These are phyloP conservation scores for Acanthosepion pharaonis DNA, from an alignment of 2,888 invertebrate genomes.

Conservation along the genomic window DNA sequence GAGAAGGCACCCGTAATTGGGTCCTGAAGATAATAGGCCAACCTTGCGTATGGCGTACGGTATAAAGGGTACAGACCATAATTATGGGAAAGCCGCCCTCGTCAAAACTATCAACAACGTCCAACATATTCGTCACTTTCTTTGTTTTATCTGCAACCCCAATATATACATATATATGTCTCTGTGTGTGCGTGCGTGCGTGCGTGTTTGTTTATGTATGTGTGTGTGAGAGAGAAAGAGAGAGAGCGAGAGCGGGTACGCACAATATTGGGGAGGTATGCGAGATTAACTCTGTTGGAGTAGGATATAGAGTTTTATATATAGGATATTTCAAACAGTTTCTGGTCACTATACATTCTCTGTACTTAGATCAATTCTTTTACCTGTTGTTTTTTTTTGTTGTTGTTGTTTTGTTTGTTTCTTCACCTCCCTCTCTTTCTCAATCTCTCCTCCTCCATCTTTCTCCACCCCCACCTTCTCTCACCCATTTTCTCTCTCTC, in stretches of 20 bases:
- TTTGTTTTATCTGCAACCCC: constrained; percentile 18
- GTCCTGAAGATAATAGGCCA: constrained; percentile 33
- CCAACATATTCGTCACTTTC: constrained; percentile 1
- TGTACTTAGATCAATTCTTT: too few relatives aligned
- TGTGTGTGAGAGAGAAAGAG: not conserved
- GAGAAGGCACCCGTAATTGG: constrained; percentile 33
- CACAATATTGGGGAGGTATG: not conserved
- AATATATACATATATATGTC: not conserved
- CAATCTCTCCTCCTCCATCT: too few relatives aligned
- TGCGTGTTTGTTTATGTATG: not conserved
- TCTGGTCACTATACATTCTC: too few relatives aligned
- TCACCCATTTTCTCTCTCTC: too few relatives aligned
- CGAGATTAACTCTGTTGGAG: not conserved
- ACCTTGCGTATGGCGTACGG: not conserved
- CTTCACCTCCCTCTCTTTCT: too few relatives aligned
- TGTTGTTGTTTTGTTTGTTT: too few relatives aligned
- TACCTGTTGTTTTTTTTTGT: too few relatives aligned
- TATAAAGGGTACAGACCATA: not conserved
- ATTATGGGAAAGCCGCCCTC: not conserved
- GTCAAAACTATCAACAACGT: constrained; percentile 7
- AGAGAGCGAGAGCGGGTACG: too few relatives aligned
- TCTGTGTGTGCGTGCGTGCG: not conserved
- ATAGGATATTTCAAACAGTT: too few relatives aligned
- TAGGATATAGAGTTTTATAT: not conserved
- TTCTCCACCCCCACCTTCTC: too few relatives aligned